phyloP scores from a whole-genome alignment of 2,113 vertebrate genomes.

The Aptenodytes forsteri region DNA sequence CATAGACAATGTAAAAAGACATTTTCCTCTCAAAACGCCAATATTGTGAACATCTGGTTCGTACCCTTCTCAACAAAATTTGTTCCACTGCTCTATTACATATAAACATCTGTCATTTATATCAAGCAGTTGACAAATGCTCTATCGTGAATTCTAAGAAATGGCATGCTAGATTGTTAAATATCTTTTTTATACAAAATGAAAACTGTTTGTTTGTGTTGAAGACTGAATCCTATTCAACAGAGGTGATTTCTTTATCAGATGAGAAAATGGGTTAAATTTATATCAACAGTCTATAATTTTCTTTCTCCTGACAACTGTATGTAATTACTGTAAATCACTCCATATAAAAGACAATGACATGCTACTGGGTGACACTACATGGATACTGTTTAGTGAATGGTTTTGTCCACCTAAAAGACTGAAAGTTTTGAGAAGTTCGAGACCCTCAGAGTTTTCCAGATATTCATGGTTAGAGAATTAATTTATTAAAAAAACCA shows the following conservation, averaged over 20 bases:
- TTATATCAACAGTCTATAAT: slow-evolving; percentile 56
- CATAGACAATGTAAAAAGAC: slow-evolving; percentile 63
- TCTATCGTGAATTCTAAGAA: slow-evolving; percentile 43
- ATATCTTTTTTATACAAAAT: slow-evolving; percentile 37
- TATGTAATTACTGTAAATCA: slow-evolving; percentile 68
- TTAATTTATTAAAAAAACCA: neutral
- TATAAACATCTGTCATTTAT: slow-evolving; percentile 79
- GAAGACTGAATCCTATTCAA: slow-evolving; percentile 45
- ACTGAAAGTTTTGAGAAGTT: slow-evolving; percentile 15
- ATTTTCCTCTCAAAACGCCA: slow-evolving; percentile 59
- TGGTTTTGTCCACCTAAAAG: slow-evolving; percentile 39
- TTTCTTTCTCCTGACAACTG: slow-evolving; percentile 55
- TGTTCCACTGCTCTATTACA: slow-evolving; percentile 74
- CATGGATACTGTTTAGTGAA: neutral
- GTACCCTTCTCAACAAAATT: slow-evolving; percentile 75
- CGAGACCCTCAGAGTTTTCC: neutral
- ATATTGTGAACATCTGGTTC: slow-evolving; percentile 76
- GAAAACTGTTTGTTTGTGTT: slow-evolving; percentile 58
- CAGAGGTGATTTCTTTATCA: slow-evolving; percentile 57
- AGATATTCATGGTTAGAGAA: neutral
- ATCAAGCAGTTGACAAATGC: slow-evolving; percentile 70
- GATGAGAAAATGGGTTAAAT: slow-evolving; percentile 52
- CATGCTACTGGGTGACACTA: slow-evolving; percentile 37
- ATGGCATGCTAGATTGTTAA: slow-evolving; percentile 25
- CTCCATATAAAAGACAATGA: slow-evolving; percentile 52